Evolutionary conservation across 2,888 invertebrate species (phyloP).

Genomic region (Ennomos erosarius): DNA sequence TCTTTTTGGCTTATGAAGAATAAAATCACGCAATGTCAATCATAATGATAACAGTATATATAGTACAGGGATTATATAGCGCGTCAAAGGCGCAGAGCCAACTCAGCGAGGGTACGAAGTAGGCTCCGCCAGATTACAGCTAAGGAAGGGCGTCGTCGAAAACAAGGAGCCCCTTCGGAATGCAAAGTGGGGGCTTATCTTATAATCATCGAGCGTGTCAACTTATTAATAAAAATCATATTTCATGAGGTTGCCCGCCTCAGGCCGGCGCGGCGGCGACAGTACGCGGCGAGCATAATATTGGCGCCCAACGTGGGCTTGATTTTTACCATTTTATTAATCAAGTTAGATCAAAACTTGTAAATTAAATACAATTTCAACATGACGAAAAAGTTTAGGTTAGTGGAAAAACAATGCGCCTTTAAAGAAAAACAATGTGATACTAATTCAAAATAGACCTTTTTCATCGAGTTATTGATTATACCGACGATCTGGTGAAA

Average conservation of each 20-base stretch:
- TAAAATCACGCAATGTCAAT: constrained; percentile 12
- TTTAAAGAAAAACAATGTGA: too few relatives aligned
- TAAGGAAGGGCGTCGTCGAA: constrained; percentile 63
- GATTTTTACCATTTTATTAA: constrained; percentile 1
- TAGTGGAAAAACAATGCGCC: too few relatives aligned
- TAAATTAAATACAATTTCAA: too few relatives aligned
- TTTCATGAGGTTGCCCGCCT: constrained; percentile 72
- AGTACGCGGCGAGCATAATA: constrained; percentile 70
- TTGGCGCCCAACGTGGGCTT: constrained; percentile 30
- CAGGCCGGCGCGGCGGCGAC: constrained; percentile 48
- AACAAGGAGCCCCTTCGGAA: constrained; percentile 78
- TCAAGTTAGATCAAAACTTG: background rate
- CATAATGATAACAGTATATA: constrained; percentile 27
- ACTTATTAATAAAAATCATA: constrained; percentile 86
- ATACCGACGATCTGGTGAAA: too few relatives aligned
- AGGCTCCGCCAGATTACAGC: constrained; percentile 74
- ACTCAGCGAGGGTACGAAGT: constrained; percentile 46
- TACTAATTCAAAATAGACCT: too few relatives aligned
- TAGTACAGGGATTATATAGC: constrained; percentile 55
- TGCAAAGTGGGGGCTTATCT: constrained; percentile 85
- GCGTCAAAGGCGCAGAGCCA: constrained; percentile 40
- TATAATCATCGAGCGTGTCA: constrained; percentile 85
- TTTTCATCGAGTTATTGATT: too few relatives aligned
- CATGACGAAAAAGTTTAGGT: too few relatives aligned
- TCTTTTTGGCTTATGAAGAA: background rate